Percentiles rank a stretch among this genome's conserved stretches.
phyloP scores from a whole-genome alignment of 1,140 invertebrate species.

The Drosophila biarmipes region DNA sequence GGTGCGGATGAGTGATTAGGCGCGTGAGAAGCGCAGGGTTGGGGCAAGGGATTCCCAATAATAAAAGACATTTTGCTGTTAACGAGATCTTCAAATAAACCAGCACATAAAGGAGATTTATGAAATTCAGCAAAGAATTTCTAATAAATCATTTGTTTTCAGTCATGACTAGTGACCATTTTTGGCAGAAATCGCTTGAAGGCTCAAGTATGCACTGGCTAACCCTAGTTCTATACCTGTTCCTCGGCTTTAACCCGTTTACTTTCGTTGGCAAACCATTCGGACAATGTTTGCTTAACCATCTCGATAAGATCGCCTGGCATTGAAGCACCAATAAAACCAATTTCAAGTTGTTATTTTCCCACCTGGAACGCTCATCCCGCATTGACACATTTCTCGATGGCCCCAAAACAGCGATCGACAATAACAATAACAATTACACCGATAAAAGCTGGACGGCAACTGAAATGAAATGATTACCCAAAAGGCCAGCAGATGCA shows the following conservation, averaged over 20 bases:
- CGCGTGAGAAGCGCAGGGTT: background rate
- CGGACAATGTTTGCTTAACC: background rate
- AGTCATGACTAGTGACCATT: too few relatives aligned
- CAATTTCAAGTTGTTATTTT: constrained; percentile 24
- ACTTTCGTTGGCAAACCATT: background rate
- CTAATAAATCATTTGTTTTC: too few relatives aligned
- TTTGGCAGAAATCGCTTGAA: too few relatives aligned
- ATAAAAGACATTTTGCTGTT: too few relatives aligned
- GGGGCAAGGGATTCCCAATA: too few relatives aligned
- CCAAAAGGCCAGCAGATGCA: constrained; percentile 39
- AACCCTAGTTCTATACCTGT: too few relatives aligned
- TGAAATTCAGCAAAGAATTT: too few relatives aligned
- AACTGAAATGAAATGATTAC: constrained; percentile 41
- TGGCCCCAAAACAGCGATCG: constrained; percentile 51
- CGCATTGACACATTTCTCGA: constrained; percentile 58
- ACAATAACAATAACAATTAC: constrained; percentile 48
- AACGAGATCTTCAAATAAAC: too few relatives aligned
- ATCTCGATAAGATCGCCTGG: background rate
- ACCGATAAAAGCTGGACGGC: constrained; percentile 24
- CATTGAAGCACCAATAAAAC: constrained; percentile 18
- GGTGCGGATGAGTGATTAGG: constrained; percentile 43
- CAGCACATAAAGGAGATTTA: too few relatives aligned
- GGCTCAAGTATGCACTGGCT: too few relatives aligned
- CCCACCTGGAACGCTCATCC: constrained; percentile 39
- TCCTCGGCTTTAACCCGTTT: too few relatives aligned